These are phyloP conservation scores for Nasonia longicornis DNA, from an alignment of 1,140 invertebrate genomes.

Conservation along the genomic window DNA sequence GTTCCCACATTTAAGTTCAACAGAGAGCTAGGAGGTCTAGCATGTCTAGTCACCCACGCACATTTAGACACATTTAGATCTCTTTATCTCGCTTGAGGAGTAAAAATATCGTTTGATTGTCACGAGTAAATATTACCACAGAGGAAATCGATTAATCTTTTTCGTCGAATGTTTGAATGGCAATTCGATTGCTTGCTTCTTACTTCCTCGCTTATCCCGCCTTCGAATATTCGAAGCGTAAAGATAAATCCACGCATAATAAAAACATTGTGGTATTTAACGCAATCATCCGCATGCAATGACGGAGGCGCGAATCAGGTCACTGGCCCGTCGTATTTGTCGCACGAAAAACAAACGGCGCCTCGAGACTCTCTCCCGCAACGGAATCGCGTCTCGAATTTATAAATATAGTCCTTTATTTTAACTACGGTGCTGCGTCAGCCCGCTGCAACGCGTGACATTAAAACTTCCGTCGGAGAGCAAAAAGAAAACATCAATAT, in stretches of 20 bases:
- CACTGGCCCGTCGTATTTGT: conserved; percentile 1
- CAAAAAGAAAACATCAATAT: background rate
- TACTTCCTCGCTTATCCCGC: no score
- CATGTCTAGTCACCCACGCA: background rate
- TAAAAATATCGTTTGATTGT: background rate
- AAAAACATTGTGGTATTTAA: background rate
- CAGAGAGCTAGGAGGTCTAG: background rate
- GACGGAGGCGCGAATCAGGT: conserved; percentile 4
- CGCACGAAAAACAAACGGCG: conserved; percentile 19
- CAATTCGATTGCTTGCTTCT: no score
- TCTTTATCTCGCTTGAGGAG: background rate
- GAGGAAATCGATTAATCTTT: no score
- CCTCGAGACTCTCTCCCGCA: background rate
- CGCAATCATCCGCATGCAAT: background rate
- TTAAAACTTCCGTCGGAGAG: background rate
- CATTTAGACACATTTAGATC: background rate
- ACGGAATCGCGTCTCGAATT: background rate
- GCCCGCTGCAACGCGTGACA: no score
- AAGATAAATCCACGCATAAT: background rate
- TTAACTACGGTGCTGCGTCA: background rate
- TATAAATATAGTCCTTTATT: conserved; percentile 26
- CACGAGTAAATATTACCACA: no score
- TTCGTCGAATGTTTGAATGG: no score
- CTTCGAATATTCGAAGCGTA: no score
- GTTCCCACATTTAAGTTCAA: conserved; percentile 6